Base-by-base conservation (phyloP, 2,888 invertebrate genomes). In the Harpagoxenus sublaevis region DNA sequence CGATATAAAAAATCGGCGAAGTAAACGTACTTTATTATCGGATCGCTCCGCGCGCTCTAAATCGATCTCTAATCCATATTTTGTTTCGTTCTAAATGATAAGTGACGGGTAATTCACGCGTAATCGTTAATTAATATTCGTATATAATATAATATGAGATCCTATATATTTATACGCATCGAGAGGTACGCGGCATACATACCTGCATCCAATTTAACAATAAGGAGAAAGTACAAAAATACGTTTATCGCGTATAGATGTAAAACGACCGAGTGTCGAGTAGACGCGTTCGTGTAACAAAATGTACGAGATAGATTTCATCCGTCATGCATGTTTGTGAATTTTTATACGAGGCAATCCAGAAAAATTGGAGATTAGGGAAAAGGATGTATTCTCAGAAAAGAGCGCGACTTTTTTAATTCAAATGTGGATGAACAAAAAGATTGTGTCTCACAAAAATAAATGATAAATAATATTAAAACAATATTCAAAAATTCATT, bases 1-100 rank as follows among this genome's bases (percentile, higher is more conserved):
- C 88, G 78, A 92, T 88, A 89, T 88, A 89, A 89, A 89, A 90
- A 88, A 89, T 57, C 57, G 79, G 73, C 79, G 60, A 81, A 73
- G 57, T 81, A 71, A 79, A 81, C 48, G 45, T 70, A 79, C 48
- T 8, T 68, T 78, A 68, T 73, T 73, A 60, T 73, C 35, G 48
- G 48, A 81, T 81, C 48, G 57, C 71, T 45, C 71, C 71, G 57
- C 57, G 48, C 48, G 60, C 12, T 60, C 31, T 55, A 68, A 81
- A 73, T 60, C 60, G 60, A 73, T 60, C 48, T 81, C 73, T 45
- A 60, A 71, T 42, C 23, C 12, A 51, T 66, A 51, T 57, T 68
- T 48, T 15, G 9, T 66, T 53, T 48, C 57, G 23, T 48, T 48
- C 48, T 73, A 81, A 81, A 71, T 73, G 48, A 73, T 39, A 81